phyloP scores from a whole-genome alignment of 2,113 vertebrate genomes.

The Ursus arctos region DNA sequence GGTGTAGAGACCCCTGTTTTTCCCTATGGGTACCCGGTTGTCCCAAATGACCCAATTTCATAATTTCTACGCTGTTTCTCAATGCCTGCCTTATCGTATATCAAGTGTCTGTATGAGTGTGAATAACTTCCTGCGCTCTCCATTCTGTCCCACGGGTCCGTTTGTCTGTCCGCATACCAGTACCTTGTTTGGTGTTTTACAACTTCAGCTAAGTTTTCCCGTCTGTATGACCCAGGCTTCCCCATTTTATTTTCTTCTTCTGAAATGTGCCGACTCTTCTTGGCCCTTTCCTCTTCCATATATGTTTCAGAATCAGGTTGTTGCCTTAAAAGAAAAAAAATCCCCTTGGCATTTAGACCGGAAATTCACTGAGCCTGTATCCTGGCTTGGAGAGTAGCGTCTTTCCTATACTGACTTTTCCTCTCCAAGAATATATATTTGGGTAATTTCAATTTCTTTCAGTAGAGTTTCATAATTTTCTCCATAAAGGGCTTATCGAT shows the following conservation, averaged over 20 bases:
- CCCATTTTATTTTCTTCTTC: background rate
- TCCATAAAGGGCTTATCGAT: background rate
- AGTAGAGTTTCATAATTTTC: background rate
- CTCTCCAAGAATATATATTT: background rate
- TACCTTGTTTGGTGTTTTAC: background rate
- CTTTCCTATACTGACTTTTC: background rate
- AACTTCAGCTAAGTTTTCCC: background rate
- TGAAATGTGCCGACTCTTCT: background rate
- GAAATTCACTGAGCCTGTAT: background rate
- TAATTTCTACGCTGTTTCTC: background rate
- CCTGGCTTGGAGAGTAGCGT: background rate
- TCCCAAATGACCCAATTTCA: background rate
- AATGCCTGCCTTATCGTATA: background rate
- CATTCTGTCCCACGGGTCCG: background rate
- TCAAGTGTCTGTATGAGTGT: background rate
- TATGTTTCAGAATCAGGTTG: background rate
- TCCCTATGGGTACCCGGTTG: background rate
- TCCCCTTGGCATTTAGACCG: background rate
- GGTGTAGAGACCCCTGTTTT: background rate
- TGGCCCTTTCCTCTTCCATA: background rate
- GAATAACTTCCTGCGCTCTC: background rate
- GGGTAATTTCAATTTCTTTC: background rate
- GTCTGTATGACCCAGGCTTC: background rate
- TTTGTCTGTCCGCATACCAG: background rate
- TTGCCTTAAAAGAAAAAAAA: background rate